Conservation (phyloP, 2,797 vertebrate species). For the Synanceia verrucosa region DNA sequence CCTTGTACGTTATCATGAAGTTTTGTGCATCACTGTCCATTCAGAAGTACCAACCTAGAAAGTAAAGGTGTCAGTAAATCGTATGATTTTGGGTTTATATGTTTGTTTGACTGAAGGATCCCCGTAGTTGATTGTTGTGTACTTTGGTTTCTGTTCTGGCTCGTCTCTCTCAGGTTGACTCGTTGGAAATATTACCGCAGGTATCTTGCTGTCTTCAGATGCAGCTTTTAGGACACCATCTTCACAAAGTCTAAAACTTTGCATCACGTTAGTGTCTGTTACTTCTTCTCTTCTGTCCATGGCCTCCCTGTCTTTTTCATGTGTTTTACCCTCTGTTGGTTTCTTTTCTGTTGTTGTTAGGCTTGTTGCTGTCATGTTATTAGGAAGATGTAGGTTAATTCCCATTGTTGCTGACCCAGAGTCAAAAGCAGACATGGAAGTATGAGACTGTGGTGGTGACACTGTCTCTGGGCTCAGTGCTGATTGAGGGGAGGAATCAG, state of each 20-base stretch:
- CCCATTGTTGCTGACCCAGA: background rate
- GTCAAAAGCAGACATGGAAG: background rate
- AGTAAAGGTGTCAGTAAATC: conserved; percentile 86
- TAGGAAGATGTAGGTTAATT: background rate
- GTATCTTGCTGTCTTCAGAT: conserved; percentile 15
- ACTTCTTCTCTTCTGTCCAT: background rate
- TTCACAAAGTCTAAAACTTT: conserved; percentile 6
- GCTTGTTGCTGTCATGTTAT: background rate
- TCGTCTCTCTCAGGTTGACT: conserved; percentile 19
- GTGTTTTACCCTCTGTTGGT: background rate
- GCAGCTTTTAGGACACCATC: background rate
- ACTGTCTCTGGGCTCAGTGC: background rate
- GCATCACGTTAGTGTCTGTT: background rate
- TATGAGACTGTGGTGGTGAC: background rate
- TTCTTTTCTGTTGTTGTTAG: background rate
- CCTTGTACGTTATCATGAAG: background rate
- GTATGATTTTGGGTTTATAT: conserved; percentile 86
- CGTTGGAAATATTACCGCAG: background rate
- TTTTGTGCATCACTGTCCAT: background rate
- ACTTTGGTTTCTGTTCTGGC: conserved; percentile 79
- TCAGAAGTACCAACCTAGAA: conserved; percentile 60
- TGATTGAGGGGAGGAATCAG: conserved; percentile 6
- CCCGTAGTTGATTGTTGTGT: conserved; percentile 88
- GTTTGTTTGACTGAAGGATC: conserved; percentile 83
- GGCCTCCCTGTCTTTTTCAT: background rate